Conservation (phyloP, 2,888 invertebrate genomes). For the Ichneumoninae sp. region DNA sequence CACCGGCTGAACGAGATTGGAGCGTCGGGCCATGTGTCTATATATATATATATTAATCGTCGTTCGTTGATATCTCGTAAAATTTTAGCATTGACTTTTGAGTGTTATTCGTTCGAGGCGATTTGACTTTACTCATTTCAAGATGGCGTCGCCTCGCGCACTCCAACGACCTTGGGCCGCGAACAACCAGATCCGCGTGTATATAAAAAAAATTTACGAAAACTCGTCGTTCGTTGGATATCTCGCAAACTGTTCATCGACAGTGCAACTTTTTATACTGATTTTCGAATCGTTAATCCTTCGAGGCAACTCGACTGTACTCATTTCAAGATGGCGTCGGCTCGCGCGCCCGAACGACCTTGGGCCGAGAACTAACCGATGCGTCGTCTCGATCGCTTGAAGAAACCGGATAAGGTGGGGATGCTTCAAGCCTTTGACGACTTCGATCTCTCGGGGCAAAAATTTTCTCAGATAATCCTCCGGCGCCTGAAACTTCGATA, state of each 20-base stretch:
- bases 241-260: no score
- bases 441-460: slow-evolving; percentile 92
- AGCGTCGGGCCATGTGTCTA: no score
- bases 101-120: not conserved
- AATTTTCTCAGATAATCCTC: slow-evolving; percentile 93
- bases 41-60: no score
- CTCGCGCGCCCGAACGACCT: not conserved
- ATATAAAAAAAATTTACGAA: no score
- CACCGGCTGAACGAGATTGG: no score
- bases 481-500: slow-evolving; percentile 92
- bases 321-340: no score
- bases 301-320: not conserved
- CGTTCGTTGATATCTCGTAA: no score
- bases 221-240: no score
- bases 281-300: not conserved
- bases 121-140: not conserved
- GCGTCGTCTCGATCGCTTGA: slow-evolving; percentile 94
- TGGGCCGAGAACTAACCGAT: slow-evolving; percentile 86
- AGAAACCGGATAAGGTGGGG: slow-evolving; percentile 92
- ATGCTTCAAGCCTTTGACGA: slow-evolving; percentile 92
- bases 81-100: no score
- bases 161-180: not conserved
- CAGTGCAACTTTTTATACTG: no score
- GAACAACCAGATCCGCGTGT: slow-evolving; percentile 87
- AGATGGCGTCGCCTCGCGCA: not conserved